Conservation (phyloP, 2,888 invertebrate genomes). For the Cataglyphis albicans region DNA sequence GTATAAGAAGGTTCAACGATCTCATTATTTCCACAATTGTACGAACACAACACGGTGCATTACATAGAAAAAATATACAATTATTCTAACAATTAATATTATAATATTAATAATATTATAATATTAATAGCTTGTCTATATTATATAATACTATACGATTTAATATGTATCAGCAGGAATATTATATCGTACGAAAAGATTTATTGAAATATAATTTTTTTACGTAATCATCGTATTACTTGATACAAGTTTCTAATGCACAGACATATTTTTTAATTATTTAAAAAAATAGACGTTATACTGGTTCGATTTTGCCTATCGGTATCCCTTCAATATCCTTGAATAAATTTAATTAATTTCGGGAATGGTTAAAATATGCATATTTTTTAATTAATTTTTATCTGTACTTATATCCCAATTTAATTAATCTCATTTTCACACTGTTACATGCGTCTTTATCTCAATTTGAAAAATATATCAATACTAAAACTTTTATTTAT, state of each 20-base stretch:
- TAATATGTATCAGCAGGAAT: neutral
- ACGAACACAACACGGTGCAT: neutral
- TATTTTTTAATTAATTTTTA: neutral
- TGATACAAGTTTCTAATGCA: neutral
- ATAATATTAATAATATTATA: conserved; percentile 9
- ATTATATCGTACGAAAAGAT: neutral
- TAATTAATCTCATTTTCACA: neutral
- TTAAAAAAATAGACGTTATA: neutral
- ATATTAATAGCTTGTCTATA: neutral
- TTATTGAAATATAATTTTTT: neutral
- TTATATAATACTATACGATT: neutral
- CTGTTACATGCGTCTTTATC: neutral
- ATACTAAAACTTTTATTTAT: conserved; percentile 3
- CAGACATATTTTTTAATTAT: neutral
- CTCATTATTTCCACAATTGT: conserved; percentile 19
- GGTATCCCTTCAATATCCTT: neutral
- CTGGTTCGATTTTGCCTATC: neutral
- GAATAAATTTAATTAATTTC: conserved; percentile 5
- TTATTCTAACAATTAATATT: conserved; percentile 18
- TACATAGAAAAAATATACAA: conserved; percentile 18
- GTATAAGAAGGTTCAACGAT: conserved; percentile 6
- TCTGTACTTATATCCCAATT: neutral
- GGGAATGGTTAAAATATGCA: neutral
- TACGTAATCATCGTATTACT: neutral
- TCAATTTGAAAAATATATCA: neutral